Conservation (phyloP, 2,113 vertebrate genomes). For the Pluvialis apricaria region DNA sequence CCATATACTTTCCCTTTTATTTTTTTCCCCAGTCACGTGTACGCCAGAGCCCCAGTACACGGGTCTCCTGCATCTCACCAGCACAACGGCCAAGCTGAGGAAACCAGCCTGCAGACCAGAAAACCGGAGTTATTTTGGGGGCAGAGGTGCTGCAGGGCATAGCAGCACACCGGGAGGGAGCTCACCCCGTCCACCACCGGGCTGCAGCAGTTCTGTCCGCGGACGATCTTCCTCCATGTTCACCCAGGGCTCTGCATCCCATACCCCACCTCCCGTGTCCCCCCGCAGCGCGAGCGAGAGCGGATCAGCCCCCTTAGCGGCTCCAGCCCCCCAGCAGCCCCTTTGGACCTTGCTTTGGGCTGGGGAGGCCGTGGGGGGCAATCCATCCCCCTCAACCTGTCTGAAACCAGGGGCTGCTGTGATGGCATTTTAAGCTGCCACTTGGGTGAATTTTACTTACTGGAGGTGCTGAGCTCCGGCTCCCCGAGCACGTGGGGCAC, state of each 20-base stretch:
- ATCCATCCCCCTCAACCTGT: neutral
- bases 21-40: accelerated
- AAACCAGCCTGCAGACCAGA: neutral
- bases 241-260: neutral
- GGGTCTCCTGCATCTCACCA: accelerated
- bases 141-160: neutral
- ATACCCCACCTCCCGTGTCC: accelerated
- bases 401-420: neutral
- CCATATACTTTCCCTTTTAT: neutral
- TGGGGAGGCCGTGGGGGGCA: neutral
- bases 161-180: neutral
- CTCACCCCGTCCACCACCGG: accelerated
- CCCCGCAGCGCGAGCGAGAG: neutral
- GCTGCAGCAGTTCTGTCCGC: neutral
- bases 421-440: too few species aligned
- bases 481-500: accelerated
- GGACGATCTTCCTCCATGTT: accelerated
- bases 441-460: neutral
- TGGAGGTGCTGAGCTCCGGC: neutral
- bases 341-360: neutral
- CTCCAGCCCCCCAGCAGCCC: neutral
- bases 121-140: neutral
- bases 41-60: accelerated
- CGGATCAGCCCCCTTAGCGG: accelerated
- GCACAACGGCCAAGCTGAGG: neutral